Evolutionary conservation across 2,888 invertebrate genomes (phyloP), one percentile per base, ranked within the genome.

Genomic region (Oscheius sp.): DNA sequence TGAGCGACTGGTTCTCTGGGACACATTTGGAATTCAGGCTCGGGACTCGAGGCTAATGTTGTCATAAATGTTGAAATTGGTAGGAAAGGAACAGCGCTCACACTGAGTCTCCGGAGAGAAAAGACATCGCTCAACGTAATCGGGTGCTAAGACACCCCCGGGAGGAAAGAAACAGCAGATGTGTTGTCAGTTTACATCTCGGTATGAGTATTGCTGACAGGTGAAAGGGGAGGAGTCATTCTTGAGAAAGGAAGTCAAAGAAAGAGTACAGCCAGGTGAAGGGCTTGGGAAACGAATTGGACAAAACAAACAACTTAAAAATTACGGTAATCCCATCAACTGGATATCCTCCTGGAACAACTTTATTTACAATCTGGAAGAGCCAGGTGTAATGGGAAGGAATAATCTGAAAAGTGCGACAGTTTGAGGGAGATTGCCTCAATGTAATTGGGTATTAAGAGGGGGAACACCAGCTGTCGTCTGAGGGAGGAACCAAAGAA

Each of bases 101-200:
- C 17, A n/a, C 42, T 42, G 17, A 33, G n/a, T 46, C 46, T 46
- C 20, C 6, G 17, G 33, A n/a, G 53, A 17, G 53, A 27, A 53
- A 27, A 53, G 57, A 33, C 39, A 33, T 55, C 33, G 37, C 55
- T 55, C 55, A 55, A 37, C 55, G 20, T 45, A 45, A 61, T 61
- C 61, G 61, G 61, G 61, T 61, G 61, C 61, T 61, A 61, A 61
- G 25, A 20, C 31, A n/a, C 4, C 39, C 25, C 42, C 61, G n/a
- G 45, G 45, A 31, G 29, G 34, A 33, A 34, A 20, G n/a, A 33
- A 55, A 55, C 55, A 55, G 34, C n/a, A 34, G 17, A 31, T n/a
- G 33, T 5, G 29, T 39, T 1, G 17, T 53, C 53, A 34, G 33
- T 55, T 33, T 31, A 53, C 25, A 8, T 23, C 29, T 61, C 4